Percentiles rank a stretch among this genome's conserved stretches.
These are phyloP conservation scores for Megalops cyprinoides DNA, from an alignment of 2,797 vertebrate species.

Conservation along the genomic window DNA sequence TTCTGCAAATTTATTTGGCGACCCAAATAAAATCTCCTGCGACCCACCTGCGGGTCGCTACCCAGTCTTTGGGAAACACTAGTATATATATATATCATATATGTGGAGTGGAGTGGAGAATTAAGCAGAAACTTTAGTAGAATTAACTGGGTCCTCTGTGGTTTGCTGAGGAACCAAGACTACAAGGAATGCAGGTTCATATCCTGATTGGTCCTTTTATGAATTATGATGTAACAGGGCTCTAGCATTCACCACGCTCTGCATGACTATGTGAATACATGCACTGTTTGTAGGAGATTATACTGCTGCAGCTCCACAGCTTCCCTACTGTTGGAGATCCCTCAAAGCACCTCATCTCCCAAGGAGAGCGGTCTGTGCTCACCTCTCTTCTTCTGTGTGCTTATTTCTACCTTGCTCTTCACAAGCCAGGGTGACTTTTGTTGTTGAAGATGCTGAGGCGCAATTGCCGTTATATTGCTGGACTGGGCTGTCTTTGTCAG, in stretches of 20 bases:
- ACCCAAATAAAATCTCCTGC: too few relatives aligned
- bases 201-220: not conserved
- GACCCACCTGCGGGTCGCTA: too few relatives aligned
- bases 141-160: not conserved
- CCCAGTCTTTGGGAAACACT: too few relatives aligned
- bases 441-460: not conserved
- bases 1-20: too few relatives aligned
- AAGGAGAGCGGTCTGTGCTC: conserved; percentile 2
- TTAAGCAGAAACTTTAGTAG: not conserved
- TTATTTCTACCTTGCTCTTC: not conserved
- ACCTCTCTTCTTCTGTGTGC: not conserved
- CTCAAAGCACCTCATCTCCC: conserved; percentile 14
- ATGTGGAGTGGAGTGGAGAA: too few relatives aligned
- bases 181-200: conserved; percentile 7
- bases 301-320: conserved; percentile 20
- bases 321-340: conserved; percentile 23
- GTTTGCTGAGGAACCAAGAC: not conserved
- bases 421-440: not conserved
- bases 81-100: too few relatives aligned
- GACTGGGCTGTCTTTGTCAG: too few relatives aligned
- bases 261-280: conserved; percentile 24
- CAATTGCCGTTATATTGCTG: not conserved
- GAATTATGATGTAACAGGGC: conserved; percentile 22
- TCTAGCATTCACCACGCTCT: conserved; percentile 9
- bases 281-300: conserved; percentile 29